A percentile compares a stretch with the other conserved stretches of the same genome.
Evolutionary conservation across 2,113 vertebrate genomes (phyloP).

Genomic region (Nasalis larvatus): DNA sequence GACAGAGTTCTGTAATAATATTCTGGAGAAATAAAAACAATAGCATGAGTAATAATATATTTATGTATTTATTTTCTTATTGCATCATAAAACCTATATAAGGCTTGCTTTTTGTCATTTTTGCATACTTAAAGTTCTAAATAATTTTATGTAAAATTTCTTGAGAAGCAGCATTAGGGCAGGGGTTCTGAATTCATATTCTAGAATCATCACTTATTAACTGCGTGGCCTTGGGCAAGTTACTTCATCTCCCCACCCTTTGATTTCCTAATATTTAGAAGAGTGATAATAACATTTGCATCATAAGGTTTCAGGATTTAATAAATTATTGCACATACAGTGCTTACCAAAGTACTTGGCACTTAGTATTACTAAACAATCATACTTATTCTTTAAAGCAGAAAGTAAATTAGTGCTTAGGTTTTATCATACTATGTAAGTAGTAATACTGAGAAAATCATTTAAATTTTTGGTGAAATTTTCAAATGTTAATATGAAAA

Average conservation of each 20-base stretch:
- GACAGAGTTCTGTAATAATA: conserved; percentile 96
- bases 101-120: not conserved
- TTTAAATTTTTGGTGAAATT: conserved; percentile 9
- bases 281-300: not conserved
- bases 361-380: conserved; percentile 12
- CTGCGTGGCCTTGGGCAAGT: not conserved
- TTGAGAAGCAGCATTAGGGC: not conserved
- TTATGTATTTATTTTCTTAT: not conserved
- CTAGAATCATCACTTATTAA: not conserved
- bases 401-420: not conserved
- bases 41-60: not conserved
- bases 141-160: not conserved
- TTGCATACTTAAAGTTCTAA: conserved; percentile 25
- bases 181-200: not conserved
- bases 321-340: not conserved
- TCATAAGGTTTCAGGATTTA: not conserved
- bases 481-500: not conserved
- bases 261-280: not conserved
- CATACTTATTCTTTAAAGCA: conserved; percentile 1
- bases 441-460: not conserved
- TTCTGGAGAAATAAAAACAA: conserved; percentile 85
- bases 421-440: not conserved
- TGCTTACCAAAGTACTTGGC: not conserved
- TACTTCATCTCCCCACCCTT: not conserved
- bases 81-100: not conserved